Conservation (phyloP, 2,113 vertebrate species). For the Cyanoramphus novaezelandiae region DNA sequence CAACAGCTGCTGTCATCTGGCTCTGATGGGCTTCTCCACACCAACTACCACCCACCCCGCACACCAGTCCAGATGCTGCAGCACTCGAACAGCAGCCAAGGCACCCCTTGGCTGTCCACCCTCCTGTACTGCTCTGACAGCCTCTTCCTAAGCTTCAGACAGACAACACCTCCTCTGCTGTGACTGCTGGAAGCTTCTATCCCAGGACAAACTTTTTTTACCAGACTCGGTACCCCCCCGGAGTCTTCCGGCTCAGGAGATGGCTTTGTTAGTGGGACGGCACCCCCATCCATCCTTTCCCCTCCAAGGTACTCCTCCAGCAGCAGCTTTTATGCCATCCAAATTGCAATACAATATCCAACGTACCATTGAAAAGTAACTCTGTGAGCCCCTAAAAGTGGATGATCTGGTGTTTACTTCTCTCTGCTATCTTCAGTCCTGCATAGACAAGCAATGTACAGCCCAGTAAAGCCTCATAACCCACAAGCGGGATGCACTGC, state of each 20-base stretch:
- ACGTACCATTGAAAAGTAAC: neutral
- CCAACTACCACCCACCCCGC: neutral
- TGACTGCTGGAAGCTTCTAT: neutral
- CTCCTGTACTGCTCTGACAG: neutral
- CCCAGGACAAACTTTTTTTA: neutral
- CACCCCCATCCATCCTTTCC: neutral
- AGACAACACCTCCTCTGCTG: neutral
- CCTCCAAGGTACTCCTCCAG: neutral
- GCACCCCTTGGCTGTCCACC: fast-evolving
- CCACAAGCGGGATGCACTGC: fast-evolving
- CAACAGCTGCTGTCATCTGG: neutral
- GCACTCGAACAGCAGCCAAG: fast-evolving
- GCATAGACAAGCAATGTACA: neutral
- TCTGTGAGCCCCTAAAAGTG: neutral
- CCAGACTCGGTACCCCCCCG: fast-evolving
- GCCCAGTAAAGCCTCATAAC: neutral
- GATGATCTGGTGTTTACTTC: neutral
- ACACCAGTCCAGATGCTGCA: neutral
- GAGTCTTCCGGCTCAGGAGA: fast-evolving
- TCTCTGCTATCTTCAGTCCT: neutral
- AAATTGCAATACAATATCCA: neutral
- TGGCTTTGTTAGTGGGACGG: fast-evolving
- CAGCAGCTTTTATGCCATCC: neutral
- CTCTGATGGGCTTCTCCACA: fast-evolving
- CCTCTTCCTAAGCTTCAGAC: neutral